These are phyloP conservation scores for Bryconaethiops microstoma DNA, from an alignment of 2,797 vertebrate species.

Conservation along the genomic window DNA sequence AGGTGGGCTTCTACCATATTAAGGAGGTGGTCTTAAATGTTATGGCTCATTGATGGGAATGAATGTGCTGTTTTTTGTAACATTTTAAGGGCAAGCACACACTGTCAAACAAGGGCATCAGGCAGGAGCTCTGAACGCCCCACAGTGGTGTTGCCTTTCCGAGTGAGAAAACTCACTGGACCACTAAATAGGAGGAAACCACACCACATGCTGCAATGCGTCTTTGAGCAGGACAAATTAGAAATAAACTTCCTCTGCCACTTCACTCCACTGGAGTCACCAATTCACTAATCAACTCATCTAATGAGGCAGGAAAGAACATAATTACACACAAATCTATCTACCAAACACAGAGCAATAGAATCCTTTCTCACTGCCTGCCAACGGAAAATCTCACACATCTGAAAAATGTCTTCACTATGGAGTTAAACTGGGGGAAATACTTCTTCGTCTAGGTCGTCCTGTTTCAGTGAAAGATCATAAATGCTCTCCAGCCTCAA, in stretches of 20 bases:
- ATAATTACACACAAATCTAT: conserved; percentile 42
- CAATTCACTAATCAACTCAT: conserved; percentile 36
- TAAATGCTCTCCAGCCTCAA: conserved; percentile 43
- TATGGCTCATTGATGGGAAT: no score
- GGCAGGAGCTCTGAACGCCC: background rate
- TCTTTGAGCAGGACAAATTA: conserved; percentile 17
- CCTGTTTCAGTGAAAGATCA: conserved; percentile 46
- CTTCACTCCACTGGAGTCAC: conserved; percentile 11
- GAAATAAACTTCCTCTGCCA: conserved; percentile 21
- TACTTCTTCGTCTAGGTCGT: conserved; percentile 22
- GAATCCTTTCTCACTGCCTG: conserved; percentile 43
- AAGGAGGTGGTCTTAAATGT: no score
- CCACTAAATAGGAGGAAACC: background rate
- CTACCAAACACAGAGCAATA: conserved; percentile 40
- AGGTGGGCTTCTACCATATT: no score
- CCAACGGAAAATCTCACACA: conserved; percentile 32
- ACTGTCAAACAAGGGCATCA: background rate
- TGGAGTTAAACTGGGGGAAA: conserved; percentile 32
- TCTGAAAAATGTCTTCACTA: conserved; percentile 44
- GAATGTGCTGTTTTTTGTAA: no score
- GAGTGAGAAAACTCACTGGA: background rate
- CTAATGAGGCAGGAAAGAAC: conserved; percentile 40
- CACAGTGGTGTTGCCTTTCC: background rate
- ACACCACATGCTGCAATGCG: background rate
- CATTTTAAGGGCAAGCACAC: background rate